Percentiles rank a stretch among this genome's conserved stretches.
phyloP scores from a whole-genome alignment of 2,797 vertebrate species.

The Malacoraja senta region DNA sequence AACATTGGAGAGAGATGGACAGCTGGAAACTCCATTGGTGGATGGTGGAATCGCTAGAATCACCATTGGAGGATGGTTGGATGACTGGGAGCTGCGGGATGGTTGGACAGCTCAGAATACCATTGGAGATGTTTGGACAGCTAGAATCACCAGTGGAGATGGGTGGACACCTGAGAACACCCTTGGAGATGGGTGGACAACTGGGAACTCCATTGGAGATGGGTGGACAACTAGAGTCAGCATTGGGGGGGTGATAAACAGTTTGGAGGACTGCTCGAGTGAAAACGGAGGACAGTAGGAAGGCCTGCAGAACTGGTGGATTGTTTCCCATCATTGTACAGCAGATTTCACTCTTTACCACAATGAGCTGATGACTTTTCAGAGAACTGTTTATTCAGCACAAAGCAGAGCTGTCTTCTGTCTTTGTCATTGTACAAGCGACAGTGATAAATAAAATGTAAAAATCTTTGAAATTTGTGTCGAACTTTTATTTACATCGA shows the following conservation, averaged over 20 bases:
- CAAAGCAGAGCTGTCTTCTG: conserved; percentile 17
- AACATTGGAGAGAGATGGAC: neutral
- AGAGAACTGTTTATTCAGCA: neutral
- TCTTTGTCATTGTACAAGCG: conserved; percentile 26
- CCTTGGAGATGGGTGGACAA: neutral
- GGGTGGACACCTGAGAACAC: neutral
- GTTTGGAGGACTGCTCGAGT: too few species aligned
- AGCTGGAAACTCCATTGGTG: neutral
- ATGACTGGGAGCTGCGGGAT: too few species aligned
- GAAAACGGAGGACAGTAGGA: neutral
- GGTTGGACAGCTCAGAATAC: neutral
- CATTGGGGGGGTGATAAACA: neutral
- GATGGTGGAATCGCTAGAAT: neutral
- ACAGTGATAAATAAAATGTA: conserved; percentile 30
- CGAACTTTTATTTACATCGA: neutral
- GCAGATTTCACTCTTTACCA: conserved; percentile 18
- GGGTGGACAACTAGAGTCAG: neutral
- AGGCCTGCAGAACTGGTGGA: neutral
- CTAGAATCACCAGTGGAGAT: neutral
- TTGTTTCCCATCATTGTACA: conserved; percentile 22
- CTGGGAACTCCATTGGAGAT: too few species aligned
- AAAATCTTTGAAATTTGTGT: neutral
- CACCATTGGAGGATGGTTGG: neutral
- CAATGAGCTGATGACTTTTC: conserved; percentile 17
- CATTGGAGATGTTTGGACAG: too few species aligned